Conservation (phyloP, 2,113 vertebrate genomes). For the Psettodes erumei region DNA sequence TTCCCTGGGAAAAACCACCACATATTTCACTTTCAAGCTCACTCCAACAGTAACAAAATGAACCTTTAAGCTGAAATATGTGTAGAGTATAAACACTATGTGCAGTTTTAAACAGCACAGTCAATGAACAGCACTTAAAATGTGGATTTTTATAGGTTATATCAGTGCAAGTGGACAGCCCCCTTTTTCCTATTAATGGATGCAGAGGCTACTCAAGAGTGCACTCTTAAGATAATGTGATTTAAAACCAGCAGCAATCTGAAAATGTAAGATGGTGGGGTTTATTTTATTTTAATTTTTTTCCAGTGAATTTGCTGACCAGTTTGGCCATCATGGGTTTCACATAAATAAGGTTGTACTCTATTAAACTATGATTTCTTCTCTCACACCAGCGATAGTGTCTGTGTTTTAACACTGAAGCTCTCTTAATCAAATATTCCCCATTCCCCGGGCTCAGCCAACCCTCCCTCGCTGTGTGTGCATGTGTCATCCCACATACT, state of each 20-base stretch:
- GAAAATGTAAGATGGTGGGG: constrained; percentile 13
- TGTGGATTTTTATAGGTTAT: constrained; percentile 37
- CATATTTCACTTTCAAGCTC: background rate
- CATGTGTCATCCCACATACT: constrained; percentile 17
- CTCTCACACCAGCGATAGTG: constrained; percentile 17
- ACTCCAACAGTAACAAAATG: background rate
- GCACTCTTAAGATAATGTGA: constrained; percentile 54
- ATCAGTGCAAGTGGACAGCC: constrained; percentile 26
- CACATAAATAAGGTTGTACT: constrained; percentile 44
- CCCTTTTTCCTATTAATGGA: constrained; percentile 36
- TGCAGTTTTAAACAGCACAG: constrained; percentile 13
- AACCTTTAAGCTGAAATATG: background rate
- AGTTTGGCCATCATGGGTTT: constrained; percentile 23
- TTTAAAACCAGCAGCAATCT: constrained; percentile 46
- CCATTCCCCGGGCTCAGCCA: constrained; percentile 41
- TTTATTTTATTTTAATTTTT: background rate
- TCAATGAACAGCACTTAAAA: constrained; percentile 44
- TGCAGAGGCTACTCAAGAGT: constrained; percentile 37
- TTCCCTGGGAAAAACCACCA: constrained; percentile 20
- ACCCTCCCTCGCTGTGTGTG: background rate
- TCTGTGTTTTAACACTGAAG: constrained; percentile 49
- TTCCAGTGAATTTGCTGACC: constrained; percentile 39
- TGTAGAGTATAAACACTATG: constrained; percentile 32
- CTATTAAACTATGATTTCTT: constrained; percentile 32
- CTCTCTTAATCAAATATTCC: constrained; percentile 54